These are phyloP conservation scores for Aphodius sticticus DNA, from an alignment of 2,888 invertebrate genomes.

Conservation along the genomic window DNA sequence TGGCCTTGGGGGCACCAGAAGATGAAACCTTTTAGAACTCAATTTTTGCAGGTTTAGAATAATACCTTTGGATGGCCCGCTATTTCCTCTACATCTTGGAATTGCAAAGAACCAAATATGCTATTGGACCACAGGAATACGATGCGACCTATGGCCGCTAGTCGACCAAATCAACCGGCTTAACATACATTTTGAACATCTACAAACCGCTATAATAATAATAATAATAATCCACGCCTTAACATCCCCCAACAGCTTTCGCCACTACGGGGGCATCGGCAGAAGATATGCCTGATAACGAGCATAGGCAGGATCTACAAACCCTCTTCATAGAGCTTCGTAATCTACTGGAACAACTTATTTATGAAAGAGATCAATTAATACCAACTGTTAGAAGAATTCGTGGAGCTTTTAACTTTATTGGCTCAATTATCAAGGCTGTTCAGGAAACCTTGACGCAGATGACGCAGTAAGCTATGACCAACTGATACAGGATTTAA, in stretches of 20 bases:
- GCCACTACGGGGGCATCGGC: no score
- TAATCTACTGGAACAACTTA: neutral
- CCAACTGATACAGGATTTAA: neutral
- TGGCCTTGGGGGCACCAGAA: neutral
- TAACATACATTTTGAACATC: neutral
- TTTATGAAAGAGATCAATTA: constrained; percentile 14
- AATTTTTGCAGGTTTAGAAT: neutral
- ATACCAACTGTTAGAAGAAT: constrained; percentile 7
- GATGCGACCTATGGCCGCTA: constrained; percentile 6
- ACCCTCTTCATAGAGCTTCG: neutral
- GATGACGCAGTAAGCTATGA: constrained; percentile 16
- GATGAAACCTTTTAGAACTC: neutral
- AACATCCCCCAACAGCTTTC: no score
- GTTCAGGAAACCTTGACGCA: constrained; percentile 21
- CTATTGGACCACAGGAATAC: constrained; percentile 21
- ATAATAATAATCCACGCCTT: no score
- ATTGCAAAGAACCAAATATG: constrained; percentile 12
- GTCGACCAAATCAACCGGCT: constrained; percentile 4
- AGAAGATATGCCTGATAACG: neutral
- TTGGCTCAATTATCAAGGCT: constrained; percentile 23
- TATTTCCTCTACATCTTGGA: no score
- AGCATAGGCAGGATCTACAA: neutral
- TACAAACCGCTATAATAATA: no score
- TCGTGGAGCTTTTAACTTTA: constrained; percentile 25
- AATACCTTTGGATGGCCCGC: no score